phyloP scores from a whole-genome alignment of 2,797 vertebrate species.

The Decapterus maruadsi region DNA sequence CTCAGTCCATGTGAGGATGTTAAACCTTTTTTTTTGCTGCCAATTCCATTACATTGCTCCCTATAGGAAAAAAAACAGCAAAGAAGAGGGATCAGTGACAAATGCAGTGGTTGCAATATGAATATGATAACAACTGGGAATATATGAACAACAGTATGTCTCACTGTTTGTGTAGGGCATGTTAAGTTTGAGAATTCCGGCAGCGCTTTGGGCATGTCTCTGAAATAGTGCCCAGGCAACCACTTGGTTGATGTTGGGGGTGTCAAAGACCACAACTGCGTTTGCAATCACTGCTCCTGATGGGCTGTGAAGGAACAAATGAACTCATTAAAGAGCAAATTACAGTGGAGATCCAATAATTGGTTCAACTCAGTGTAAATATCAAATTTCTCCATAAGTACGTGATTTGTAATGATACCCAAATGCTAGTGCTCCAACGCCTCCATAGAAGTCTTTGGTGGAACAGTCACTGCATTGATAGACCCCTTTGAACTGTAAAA shows the following conservation, averaged over 20 bases:
- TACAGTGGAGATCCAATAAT: background rate
- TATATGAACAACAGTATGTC: too few species aligned
- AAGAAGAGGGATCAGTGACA: too few species aligned
- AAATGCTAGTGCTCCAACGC: constrained; percentile 62
- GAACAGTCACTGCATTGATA: constrained; percentile 22
- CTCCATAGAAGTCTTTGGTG: constrained; percentile 36
- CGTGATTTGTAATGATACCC: constrained; percentile 61
- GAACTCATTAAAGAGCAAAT: background rate
- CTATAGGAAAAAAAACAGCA: too few species aligned
- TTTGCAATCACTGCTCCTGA: constrained; percentile 69
- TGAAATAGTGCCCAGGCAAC: too few species aligned
- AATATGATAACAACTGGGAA: too few species aligned
- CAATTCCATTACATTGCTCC: too few species aligned
- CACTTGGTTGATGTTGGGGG: background rate
- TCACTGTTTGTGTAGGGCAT: too few species aligned
- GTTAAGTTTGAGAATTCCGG: too few species aligned
- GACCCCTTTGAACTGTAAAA: constrained; percentile 57
- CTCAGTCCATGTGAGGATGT: too few species aligned
- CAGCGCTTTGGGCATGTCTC: too few species aligned
- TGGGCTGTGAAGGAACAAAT: constrained; percentile 50
- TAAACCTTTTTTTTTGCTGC: too few species aligned
- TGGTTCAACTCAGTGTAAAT: background rate
- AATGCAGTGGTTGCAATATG: too few species aligned
- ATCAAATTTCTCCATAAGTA: background rate
- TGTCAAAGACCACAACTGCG: constrained; percentile 56